A percentile compares a stretch with the other conserved stretches of the same genome.
Conservation (phyloP, 2,888 invertebrate genomes). For the Deilephila porcellus region DNA sequence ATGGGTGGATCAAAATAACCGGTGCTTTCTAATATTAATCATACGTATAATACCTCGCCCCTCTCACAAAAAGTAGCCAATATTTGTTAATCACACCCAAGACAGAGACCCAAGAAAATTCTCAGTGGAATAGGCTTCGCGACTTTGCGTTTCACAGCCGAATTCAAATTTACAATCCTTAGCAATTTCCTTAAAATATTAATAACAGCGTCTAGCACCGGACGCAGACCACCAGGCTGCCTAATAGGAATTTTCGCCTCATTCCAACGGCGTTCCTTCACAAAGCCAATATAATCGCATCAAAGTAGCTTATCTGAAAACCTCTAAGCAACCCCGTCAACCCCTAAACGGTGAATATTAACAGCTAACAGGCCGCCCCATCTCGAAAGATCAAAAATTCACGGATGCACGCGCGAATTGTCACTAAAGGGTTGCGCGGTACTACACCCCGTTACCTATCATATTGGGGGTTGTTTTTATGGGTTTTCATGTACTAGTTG, state of each 20-base stretch:
- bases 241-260: not conserved
- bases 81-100: no score
- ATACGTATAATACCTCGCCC: no score
- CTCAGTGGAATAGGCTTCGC: no score
- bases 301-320: constrained; percentile 19
- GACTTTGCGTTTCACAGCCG: no score
- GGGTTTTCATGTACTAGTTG: not conserved
- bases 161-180: no score
- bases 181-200: no score
- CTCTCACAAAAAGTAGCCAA: no score
- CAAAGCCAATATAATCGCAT: constrained; percentile 22
- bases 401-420: constrained; percentile 27
- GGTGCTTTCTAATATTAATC: no score
- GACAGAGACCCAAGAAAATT: no score
- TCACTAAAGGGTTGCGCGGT: constrained; percentile 14
- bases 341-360: constrained; percentile 28
- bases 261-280: not conserved
- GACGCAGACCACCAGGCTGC: not conserved
- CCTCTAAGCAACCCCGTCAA: constrained; percentile 18
- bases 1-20: no score
- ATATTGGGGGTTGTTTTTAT: not conserved
- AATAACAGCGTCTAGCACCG: no score
- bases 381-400: constrained; percentile 26
- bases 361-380: constrained; percentile 18
- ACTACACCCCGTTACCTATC: constrained; percentile 3